Conservation (phyloP, 1,140 invertebrate genomes). For the Physella acuta region DNA sequence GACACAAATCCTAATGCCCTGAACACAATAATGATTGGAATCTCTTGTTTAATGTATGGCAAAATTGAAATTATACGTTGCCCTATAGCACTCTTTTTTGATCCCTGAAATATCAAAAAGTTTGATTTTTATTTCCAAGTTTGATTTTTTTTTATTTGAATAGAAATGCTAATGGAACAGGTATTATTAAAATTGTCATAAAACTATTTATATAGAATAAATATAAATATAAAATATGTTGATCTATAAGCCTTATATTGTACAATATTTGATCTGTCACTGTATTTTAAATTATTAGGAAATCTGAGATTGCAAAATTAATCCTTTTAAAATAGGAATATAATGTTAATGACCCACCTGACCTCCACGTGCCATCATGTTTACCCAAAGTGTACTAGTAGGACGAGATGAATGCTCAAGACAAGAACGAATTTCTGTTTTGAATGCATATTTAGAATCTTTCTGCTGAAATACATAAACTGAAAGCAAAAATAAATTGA, state of each 20-base stretch:
- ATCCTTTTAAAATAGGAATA: no score
- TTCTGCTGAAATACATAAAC: conserved; percentile 99
- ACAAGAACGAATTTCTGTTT: conserved; percentile 94
- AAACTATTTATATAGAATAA: no score
- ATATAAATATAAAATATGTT: no score
- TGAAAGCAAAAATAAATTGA: conserved; percentile 34
- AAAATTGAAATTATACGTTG: conserved; percentile 96
- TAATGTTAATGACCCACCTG: conserved; percentile 60
- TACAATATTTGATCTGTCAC: not conserved
- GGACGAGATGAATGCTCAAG: conserved; percentile 90
- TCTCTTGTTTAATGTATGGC: conserved; percentile 97
- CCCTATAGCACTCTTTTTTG: conserved; percentile 96
- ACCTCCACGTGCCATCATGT: conserved; percentile 97
- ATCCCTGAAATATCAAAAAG: conserved; percentile 69
- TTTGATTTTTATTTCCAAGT: not conserved
- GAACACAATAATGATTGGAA: conserved; percentile 99
- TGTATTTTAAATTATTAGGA: not conserved
- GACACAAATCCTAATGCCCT: conserved; percentile 94
- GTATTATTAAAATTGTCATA: no score
- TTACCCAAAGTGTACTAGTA: conserved; percentile 96
- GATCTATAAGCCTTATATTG: no score
- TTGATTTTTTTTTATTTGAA: not conserved
- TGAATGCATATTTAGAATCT: conserved; percentile 90
- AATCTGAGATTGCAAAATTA: not conserved
- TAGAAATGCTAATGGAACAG: no score